Evolutionary conservation across 2,113 vertebrate genomes (phyloP).

Genomic region (Trematomus loennbergii): DNA sequence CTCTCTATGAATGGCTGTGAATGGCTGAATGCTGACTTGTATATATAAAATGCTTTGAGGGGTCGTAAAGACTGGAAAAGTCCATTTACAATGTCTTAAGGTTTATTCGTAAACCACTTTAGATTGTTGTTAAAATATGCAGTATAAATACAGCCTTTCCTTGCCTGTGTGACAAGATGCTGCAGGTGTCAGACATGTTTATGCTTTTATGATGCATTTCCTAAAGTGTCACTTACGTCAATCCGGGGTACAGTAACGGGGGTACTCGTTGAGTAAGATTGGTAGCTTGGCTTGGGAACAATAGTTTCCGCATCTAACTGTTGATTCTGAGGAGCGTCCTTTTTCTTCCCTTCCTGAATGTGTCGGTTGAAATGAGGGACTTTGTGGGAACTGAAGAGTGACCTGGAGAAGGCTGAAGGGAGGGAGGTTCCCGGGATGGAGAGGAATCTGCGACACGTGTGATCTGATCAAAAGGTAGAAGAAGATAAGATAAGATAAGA

Average conservation of each 20-base stretch:
- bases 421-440: slow-evolving; percentile 58
- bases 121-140: no score
- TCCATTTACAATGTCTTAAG: no score
- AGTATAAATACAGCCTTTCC: no score
- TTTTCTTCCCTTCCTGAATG: slow-evolving; percentile 28
- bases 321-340: slow-evolving; percentile 11
- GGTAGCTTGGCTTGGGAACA: slow-evolving; percentile 16
- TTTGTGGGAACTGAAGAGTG: slow-evolving; percentile 19
- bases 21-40: no score
- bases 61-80: no score
- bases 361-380: slow-evolving; percentile 45
- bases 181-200: no score
- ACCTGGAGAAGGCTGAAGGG: slow-evolving; percentile 41
- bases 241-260: slow-evolving; percentile 42
- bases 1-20: no score
- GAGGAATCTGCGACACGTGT: slow-evolving; percentile 48
- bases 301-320: slow-evolving; percentile 40
- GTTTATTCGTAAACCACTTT: no score
- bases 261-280: slow-evolving; percentile 17
- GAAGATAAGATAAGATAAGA: not conserved
- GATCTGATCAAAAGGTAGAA: slow-evolving; percentile 51
- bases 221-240: slow-evolving; percentile 79
- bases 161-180: no score
- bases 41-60: no score
- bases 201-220: no score